Evolutionary conservation across 2,888 invertebrate genomes (phyloP).

Genomic region (Hermaeophaga mercurialis): DNA sequence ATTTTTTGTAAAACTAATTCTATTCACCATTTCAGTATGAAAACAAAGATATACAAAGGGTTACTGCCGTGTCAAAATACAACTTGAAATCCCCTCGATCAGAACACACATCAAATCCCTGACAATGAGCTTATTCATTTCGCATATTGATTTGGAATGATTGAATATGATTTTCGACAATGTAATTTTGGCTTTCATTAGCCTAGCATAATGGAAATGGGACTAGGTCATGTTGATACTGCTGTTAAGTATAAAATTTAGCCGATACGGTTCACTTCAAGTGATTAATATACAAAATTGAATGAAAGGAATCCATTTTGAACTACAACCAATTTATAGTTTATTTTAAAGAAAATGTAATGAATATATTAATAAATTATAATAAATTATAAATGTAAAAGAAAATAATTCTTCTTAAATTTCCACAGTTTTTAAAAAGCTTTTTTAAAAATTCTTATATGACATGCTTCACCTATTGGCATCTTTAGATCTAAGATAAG

Average conservation of each 20-base stretch:
- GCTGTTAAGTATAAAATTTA: constrained; percentile 10
- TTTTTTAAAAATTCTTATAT: too few species aligned
- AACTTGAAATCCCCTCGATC: constrained; percentile 13
- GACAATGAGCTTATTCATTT: constrained; percentile 23
- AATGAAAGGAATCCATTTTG: too few species aligned
- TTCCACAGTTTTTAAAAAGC: too few species aligned
- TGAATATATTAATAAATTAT: too few species aligned
- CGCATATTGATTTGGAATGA: constrained; percentile 23
- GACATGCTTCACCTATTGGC: too few species aligned
- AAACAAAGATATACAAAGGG: constrained; percentile 17
- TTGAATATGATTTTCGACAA: constrained; percentile 27
- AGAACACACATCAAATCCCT: constrained; percentile 20
- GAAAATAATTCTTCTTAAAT: too few species aligned
- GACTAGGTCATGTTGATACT: constrained; percentile 20
- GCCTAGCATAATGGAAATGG: constrained; percentile 18
- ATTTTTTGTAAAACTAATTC: too few species aligned
- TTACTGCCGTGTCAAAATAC: constrained; percentile 22
- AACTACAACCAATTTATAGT: too few species aligned
- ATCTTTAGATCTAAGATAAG: too few species aligned
- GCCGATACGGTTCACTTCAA: not conserved
- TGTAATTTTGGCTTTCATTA: constrained; percentile 24
- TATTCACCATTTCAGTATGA: not conserved
- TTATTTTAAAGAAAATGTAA: too few species aligned
- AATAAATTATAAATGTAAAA: too few species aligned
- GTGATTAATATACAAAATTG: not conserved